Evolutionary conservation across 2,113 vertebrate genomes (phyloP).

Genomic region (Notothenia rossii): DNA sequence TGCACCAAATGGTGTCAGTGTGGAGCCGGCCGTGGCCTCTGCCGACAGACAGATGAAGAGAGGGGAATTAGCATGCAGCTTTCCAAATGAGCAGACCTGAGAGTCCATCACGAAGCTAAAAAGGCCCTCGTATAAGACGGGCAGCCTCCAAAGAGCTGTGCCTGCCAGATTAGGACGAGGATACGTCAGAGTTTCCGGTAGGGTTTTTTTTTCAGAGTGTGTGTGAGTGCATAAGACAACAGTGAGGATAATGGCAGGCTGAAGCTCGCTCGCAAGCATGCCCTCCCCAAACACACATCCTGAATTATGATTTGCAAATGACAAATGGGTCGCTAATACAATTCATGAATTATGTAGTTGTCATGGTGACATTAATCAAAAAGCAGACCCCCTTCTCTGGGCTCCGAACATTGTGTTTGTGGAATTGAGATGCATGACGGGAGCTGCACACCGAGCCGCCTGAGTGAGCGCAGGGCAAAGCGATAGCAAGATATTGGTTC

Average conservation of each 20-base stretch:
- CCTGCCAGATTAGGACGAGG: slow-evolving; percentile 48
- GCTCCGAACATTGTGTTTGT: slow-evolving; percentile 80
- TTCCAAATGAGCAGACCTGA: slow-evolving; percentile 61
- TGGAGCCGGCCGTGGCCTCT: slow-evolving; percentile 47
- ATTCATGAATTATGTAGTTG: slow-evolving; percentile 87
- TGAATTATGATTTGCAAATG: slow-evolving; percentile 83
- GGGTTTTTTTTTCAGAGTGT: not conserved
- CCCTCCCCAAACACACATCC: slow-evolving; percentile 64
- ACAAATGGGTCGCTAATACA: slow-evolving; percentile 85
- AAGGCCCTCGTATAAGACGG: slow-evolving; percentile 46
- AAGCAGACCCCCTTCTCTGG: slow-evolving; percentile 67
- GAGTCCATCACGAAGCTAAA: slow-evolving; percentile 67
- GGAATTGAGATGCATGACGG: slow-evolving; percentile 81
- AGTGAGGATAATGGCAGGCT: slow-evolving; percentile 52
- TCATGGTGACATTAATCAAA: slow-evolving; percentile 85
- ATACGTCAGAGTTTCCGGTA: slow-evolving; percentile 55
- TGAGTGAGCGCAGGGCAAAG: slow-evolving; percentile 66
- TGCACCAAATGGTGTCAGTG: slow-evolving; percentile 74
- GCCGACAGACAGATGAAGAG: slow-evolving; percentile 48
- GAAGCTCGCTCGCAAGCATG: slow-evolving; percentile 40
- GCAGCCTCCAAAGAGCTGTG: slow-evolving; percentile 44
- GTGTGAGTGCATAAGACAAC: slow-evolving; percentile 39
- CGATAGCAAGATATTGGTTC: slow-evolving; percentile 76
- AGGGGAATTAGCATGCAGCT: slow-evolving; percentile 52
- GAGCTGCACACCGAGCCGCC: slow-evolving; percentile 63